These are phyloP conservation scores for Dasyprocta punctata DNA, from an alignment of 2,113 vertebrate genomes.

Conservation along the genomic window DNA sequence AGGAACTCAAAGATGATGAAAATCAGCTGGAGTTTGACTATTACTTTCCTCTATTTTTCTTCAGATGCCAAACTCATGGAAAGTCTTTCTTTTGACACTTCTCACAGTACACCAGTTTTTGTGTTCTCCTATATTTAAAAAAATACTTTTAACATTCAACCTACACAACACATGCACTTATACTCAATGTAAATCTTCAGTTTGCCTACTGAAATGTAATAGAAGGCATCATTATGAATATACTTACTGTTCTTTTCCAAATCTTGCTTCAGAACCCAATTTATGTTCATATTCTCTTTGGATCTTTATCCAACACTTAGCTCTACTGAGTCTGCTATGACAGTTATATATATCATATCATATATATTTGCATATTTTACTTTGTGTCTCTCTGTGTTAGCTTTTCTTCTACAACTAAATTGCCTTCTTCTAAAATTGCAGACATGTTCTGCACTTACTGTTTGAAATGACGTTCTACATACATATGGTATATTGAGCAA, in stretches of 20 bases:
- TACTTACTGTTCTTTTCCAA: neutral
- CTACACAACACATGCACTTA: constrained; percentile 35
- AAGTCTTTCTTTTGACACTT: neutral
- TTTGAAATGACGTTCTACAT: neutral
- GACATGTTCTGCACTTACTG: neutral
- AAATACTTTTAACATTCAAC: neutral
- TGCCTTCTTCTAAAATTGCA: neutral
- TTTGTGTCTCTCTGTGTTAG: neutral
- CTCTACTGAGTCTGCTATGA: neutral
- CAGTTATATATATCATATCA: neutral
- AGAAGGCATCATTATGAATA: neutral
- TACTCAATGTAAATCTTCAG: neutral
- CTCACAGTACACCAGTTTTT: neutral
- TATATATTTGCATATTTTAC: neutral
- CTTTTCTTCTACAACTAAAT: neutral
- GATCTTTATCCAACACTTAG: neutral
- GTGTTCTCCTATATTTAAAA: neutral
- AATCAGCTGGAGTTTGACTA: neutral
- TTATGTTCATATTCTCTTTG: neutral
- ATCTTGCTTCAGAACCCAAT: neutral
- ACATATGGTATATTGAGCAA: neutral
- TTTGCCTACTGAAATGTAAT: neutral
- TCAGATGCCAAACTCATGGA: neutral
- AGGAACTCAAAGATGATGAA: neutral
- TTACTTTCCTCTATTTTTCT: neutral